A percentile compares a stretch with the other conserved stretches of the same genome.
Conservation (phyloP, 1,140 invertebrate genomes). For the Drosophila sucinea region DNA sequence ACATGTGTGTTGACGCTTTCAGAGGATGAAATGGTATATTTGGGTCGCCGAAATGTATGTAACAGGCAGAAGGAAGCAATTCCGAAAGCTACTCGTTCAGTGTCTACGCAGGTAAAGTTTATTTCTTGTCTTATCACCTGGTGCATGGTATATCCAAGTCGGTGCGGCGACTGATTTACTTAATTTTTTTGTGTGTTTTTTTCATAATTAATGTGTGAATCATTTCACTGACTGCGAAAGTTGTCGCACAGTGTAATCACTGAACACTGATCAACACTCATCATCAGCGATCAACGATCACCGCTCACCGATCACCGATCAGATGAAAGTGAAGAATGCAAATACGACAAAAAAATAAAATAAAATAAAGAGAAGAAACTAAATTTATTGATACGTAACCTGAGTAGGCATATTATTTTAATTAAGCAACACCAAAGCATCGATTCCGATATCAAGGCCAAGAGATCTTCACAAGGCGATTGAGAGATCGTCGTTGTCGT, state of each 20-base stretch:
- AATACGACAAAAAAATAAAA: slow-evolving; percentile 13
- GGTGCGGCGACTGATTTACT: not conserved
- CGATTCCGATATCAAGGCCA: slow-evolving; percentile 64
- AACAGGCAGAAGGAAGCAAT: too few relatives aligned
- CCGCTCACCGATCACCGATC: not conserved
- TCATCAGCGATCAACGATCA: not conserved
- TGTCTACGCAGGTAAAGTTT: too few relatives aligned
- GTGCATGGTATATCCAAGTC: too few relatives aligned
- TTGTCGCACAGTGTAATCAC: slow-evolving; percentile 36
- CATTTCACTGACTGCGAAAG: slow-evolving; percentile 68
- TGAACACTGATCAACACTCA: not conserved
- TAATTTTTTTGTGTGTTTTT: slow-evolving; percentile 32
- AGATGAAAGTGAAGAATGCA: slow-evolving; percentile 52
- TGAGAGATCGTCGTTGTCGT: slow-evolving; percentile 61
- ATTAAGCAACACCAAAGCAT: slow-evolving; percentile 69
- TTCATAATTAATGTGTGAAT: slow-evolving; percentile 50
- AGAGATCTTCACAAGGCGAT: slow-evolving; percentile 67
- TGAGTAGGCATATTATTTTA: slow-evolving; percentile 81
- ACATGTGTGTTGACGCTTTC: too few relatives aligned
- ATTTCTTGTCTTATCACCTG: too few relatives aligned
- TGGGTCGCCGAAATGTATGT: too few relatives aligned
- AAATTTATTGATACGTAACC: slow-evolving; percentile 71
- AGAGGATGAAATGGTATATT: too few relatives aligned
- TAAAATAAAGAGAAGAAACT: slow-evolving; percentile 30
- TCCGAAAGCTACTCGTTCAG: too few relatives aligned